A percentile compares a stretch with the other conserved stretches of the same genome.
Evolutionary conservation across 2,113 vertebrate genomes (phyloP).

Genomic region (Fregetta grallaria): DNA sequence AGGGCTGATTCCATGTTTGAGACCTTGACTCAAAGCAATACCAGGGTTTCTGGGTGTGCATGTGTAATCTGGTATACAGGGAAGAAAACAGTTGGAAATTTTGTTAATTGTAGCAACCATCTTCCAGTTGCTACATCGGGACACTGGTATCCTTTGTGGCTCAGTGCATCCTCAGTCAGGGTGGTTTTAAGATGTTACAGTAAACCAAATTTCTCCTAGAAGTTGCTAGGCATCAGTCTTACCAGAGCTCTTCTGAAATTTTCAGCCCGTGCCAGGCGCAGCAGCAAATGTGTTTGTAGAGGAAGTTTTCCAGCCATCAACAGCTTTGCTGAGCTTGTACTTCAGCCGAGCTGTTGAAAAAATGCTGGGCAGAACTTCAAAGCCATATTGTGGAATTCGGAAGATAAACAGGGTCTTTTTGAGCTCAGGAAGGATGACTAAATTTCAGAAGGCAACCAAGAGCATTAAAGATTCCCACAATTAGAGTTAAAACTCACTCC

Average conservation of each 20-base stretch:
- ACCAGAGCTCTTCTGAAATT: background rate
- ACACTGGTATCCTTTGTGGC: too few species aligned
- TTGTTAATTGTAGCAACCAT: background rate
- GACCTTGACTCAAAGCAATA: background rate
- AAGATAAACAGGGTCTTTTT: background rate
- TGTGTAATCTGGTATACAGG: background rate
- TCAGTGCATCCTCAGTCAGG: background rate
- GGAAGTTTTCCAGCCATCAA: conserved; percentile 32
- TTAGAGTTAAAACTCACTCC: background rate
- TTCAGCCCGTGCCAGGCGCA: background rate
- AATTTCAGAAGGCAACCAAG: background rate
- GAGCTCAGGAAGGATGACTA: background rate
- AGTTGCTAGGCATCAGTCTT: background rate
- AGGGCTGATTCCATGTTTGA: background rate
- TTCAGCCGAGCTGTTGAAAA: background rate
- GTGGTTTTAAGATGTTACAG: background rate
- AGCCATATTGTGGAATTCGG: background rate
- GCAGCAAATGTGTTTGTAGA: conserved; percentile 41
- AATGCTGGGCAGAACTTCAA: background rate
- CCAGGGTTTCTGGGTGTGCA: background rate
- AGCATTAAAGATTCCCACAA: background rate
- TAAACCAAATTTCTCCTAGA: background rate
- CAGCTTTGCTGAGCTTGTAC: conserved; percentile 18
- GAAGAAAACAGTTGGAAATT: background rate
- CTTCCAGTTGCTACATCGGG: background rate